Base-by-base conservation (phyloP, 2,888 invertebrate genomes). In the Sesia bembeciformis region DNA sequence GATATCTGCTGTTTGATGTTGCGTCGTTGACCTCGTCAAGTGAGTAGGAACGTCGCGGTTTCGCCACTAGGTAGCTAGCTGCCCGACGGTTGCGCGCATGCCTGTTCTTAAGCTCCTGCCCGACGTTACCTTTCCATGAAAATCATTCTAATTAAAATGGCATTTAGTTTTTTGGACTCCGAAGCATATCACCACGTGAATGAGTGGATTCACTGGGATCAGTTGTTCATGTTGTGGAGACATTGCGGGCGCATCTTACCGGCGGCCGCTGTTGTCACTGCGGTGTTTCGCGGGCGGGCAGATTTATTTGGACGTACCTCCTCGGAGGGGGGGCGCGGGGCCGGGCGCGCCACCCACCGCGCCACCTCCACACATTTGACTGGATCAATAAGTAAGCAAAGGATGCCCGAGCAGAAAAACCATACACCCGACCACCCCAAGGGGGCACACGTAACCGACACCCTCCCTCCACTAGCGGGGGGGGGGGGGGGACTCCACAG, bases 301-400 rank as follows among this genome's bases (percentile, higher is more conserved):
- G 89, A 90, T 86, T 90, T 88, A 90, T 90, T 89, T 90, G 91
- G 89, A 86, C 91, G 90, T 88, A 89, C 82, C 85, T 81, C 84
- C 79, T 76, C 69, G 67, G 70, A 78, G 76, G 70, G 78, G 75
- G 78, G 80, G 72, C 67, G 78, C 76, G 82, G 82, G 82, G 81
- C 62, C 73, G 81, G 84, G 82, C 77, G 81, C 72, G 74, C 87
- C 82, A 81, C 83, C 87, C 86, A 82, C 85, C 81, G 81, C 84
- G 85, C 84, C 84, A 84, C 88, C 87, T 88, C 88, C 90, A 87
- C 87, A 90, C 90, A 90, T 90, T 90, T 90, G 90, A 90, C 90
- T 90, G 90, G 90, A 90, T 90, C 90, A 90, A 90, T 90, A 90
- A 90, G 90, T 90, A 90, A 90, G 90, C 90, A 90, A 90, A 90